Base-by-base conservation (phyloP, 2,797 vertebrate genomes). In the Acanthurus tractus region DNA sequence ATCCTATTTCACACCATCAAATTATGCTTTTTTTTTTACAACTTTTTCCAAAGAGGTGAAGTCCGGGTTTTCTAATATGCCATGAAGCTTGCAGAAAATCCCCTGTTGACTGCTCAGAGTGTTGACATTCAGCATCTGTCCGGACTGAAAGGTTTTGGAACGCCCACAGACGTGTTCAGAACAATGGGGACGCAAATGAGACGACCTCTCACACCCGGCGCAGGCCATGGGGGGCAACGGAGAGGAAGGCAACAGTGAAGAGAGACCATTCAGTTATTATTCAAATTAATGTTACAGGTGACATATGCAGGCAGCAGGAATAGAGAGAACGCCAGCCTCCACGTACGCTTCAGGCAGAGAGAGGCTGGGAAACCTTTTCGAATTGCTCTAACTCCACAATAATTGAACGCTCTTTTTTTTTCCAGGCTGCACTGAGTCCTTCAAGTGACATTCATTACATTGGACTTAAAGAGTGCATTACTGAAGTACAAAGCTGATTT, bases 241-340 rank as follows among this genome's bases (percentile, higher is more conserved):
- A 87, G 66, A 66, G 65, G 71, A 70, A 53, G 63, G 68, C 53
- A 67, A 53, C n/a, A 25, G 38, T 46, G 70, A 67, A 52, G 49
- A 63, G 73, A 75, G 56, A 50, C 54, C 59, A 63, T 77, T 72
- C 46, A 56, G 73, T 79, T 81, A 81, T 79, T 87, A 87, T 83
- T 90, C 71, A 92, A 81, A 87, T 84, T 17, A 90, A 84, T 83
- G 86, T 83, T 86, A 81, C 78, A 91, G 84, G 84, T 88, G 86
- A 87, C 76, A 90, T 83, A 85, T 81, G 53, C 82, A 72, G 59
- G 81, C 20, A 50, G 75, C 6, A n/a, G 59, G 68, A 78, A 69
- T 52, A 36, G 65, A 62, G 44, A 65, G 46, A 83, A 74, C 49
- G 67, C 2, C 38, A 17, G 70, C 66, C 61, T 74, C 67, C 42